Conservation (phyloP, 2,113 vertebrate genomes). For the Galemys pyrenaicus region DNA sequence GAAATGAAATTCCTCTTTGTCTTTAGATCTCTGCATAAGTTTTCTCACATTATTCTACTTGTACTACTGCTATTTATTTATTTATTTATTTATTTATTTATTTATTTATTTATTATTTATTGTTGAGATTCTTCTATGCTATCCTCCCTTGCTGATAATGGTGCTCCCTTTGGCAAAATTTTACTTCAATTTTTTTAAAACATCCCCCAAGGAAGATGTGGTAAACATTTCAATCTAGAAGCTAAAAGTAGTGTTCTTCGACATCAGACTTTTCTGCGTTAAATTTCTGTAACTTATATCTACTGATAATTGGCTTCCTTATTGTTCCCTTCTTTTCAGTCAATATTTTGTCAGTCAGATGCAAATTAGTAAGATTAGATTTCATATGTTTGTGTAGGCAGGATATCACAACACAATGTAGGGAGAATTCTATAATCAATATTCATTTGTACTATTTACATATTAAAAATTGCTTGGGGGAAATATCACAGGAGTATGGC, state of each 20-base stretch:
- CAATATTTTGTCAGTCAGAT: slow-evolving; percentile 68
- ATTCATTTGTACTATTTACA: slow-evolving; percentile 56
- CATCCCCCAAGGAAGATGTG: neutral
- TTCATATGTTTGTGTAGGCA: slow-evolving; percentile 56
- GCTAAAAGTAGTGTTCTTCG: slow-evolving; percentile 7
- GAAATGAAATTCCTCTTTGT: neutral
- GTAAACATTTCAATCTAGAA: slow-evolving; percentile 20
- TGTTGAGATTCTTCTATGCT: neutral
- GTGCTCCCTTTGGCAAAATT: neutral
- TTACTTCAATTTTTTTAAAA: slow-evolving; percentile 1
- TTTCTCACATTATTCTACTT: neutral
- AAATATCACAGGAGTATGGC: slow-evolving; percentile 50
- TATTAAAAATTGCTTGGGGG: slow-evolving; percentile 42
- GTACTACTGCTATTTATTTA: neutral
- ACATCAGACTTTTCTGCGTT: slow-evolving; percentile 17
- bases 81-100: no score
- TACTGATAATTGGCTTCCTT: slow-evolving; percentile 55
- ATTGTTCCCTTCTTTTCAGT: slow-evolving; percentile 55
- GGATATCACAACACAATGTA: slow-evolving; percentile 42
- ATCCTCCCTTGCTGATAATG: neutral
- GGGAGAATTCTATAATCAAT: slow-evolving; percentile 61
- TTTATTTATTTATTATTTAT: no score
- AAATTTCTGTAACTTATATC: slow-evolving; percentile 20
- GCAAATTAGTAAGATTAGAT: slow-evolving; percentile 57
- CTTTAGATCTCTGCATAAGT: neutral